Evolutionary conservation across 35 echinoderm and acorn worm species (phyloP), one percentile per base, ranked within the genome.

Genomic region (Apostichopus japonicus): DNA sequence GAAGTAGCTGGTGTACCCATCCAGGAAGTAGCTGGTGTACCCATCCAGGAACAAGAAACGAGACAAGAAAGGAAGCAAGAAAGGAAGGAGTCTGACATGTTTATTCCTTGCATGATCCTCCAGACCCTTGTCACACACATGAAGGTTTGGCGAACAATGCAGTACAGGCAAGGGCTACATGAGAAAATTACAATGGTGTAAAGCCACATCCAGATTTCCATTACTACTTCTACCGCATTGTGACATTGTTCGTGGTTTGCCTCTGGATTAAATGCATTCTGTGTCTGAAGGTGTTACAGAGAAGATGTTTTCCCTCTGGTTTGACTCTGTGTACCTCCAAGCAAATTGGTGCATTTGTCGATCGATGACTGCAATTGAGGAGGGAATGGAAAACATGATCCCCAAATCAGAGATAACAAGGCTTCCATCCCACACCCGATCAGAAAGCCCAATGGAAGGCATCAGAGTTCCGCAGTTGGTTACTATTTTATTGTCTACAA

Each of bases 381-480:
- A 55, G 24, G n/a, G 53, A 9, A 13, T 86, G 33, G 4, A 8
- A 61, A 2, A 1, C 14, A 86, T 55, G 7, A 23, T 86, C 54
- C 88, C 88, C 10, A 62, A 62, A 2, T 6, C 5, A 14, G 88
- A 90, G 62, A 77, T 90, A 4, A 90, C 88, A n/a, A n/a, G n/a
- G n/a, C 55, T n/a, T 23, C 10, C 80, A 15, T n/a, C n/a, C n/a
- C n/a, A n/a, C n/a, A n/a, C n/a, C n/a, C n/a, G n/a, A n/a, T n/a
- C 24, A 91, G n/a, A 86, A 23, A 24, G 77, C 77, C 27, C 77
- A 79, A 10, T 88, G 86, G 86, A 88, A 88, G 61, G 86, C 86
- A 65, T 88, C 86, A 62, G 86, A 88, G 22, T 88, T 65, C 56
- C 5, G 86, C 5, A 24, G 24, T 17, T 73, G 24, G 44, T 21